Evolutionary conservation across 1,140 invertebrate species (phyloP), one percentile per base, ranked within the genome.

Genomic region (Orchestia grillus): DNA sequence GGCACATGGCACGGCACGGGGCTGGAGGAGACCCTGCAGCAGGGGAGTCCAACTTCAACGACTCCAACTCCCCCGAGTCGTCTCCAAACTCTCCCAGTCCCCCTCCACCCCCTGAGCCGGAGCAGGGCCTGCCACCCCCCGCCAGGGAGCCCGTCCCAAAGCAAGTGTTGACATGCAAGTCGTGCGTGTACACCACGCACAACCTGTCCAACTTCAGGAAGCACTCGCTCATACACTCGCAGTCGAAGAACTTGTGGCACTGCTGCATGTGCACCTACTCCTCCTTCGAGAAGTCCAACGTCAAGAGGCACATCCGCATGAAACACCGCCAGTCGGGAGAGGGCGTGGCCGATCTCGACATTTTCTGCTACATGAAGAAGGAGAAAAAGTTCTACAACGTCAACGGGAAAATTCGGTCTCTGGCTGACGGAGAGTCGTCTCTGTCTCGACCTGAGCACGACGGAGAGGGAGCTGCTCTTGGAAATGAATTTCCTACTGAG

Each of bases 231-330:
- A 47, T 94, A 8, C 92, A 94, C 92, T 94, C 92, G 44, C 92
- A 44, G 16, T 44, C 92, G 8, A 94, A 45, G 19, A n/a, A 40
- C 43, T n/a, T 94, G 44, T 94, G 92, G 92, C 43, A 94, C 44
- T 94, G 92, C 36, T 94, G 43, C 43, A 44, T 94, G 44, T 94
- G 92, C 36, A 94, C 44, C 44, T 94, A 94, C n/a, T 94, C 92
- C 41, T 94, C 92, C 44, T 94, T 45, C 44, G 92, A 94, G 92
- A 94, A 94, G 44, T 94, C 92, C 44, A 94, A 94, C 44, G 92
- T 94, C 23, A 94, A 94, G 92, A 8, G 92, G 44, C 92, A 94
- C 92, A 94, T 94, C 16, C 92, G 92, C 16, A 94, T 94, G 92
- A 94, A 94, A n/a, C 92, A 94, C 44, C 41, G 92, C 28, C 92